These are phyloP conservation scores for Drosophila paracracens DNA, from an alignment of 2,888 invertebrate species.

Conservation along the genomic window DNA sequence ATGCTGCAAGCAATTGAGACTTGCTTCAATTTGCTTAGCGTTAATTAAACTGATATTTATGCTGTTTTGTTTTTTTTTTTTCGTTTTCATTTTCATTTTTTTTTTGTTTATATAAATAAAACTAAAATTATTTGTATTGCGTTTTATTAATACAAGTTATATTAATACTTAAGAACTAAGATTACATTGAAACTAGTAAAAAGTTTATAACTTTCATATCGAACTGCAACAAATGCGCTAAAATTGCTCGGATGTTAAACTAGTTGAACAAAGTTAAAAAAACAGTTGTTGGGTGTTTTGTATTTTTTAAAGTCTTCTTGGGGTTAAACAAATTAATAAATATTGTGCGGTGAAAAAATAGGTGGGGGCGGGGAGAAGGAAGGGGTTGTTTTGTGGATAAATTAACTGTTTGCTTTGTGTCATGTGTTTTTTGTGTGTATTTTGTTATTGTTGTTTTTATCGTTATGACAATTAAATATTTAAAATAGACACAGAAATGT, in stretches of 20 bases:
- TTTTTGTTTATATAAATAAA: conserved; percentile 63
- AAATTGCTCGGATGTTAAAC: conserved; percentile 47
- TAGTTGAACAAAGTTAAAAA: conserved; percentile 29
- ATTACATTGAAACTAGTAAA: conserved; percentile 73
- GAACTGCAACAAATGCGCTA: conserved; percentile 54
- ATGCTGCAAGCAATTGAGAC: conserved; percentile 60
- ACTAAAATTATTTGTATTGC: conserved; percentile 77
- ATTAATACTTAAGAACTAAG: conserved; percentile 62
- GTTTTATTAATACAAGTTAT: conserved; percentile 73
- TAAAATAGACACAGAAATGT: conserved; percentile 76
- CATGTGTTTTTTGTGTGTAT: conserved; percentile 15
- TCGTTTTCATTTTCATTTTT: conserved; percentile 4
- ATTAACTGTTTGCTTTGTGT: conserved; percentile 31
- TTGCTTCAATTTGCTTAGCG: conserved; percentile 68
- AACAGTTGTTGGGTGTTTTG: conserved; percentile 34
- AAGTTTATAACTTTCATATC: conserved; percentile 54
- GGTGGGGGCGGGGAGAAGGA: conserved; percentile 1
- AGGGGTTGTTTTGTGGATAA: conserved; percentile 12
- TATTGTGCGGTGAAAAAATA: conserved; percentile 16
- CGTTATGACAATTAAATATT: conserved; percentile 69
- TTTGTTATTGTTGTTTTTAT: conserved; percentile 23
- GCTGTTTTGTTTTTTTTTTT: conserved; percentile 26
- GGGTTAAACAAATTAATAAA: conserved; percentile 55
- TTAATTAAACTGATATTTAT: conserved; percentile 57
- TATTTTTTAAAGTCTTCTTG: conserved; percentile 38